Percentiles rank a stretch among this genome's conserved stretches.
These are phyloP conservation scores for Cosmopolites sordidus DNA, from an alignment of 2,888 invertebrate genomes.

Conservation along the genomic window DNA sequence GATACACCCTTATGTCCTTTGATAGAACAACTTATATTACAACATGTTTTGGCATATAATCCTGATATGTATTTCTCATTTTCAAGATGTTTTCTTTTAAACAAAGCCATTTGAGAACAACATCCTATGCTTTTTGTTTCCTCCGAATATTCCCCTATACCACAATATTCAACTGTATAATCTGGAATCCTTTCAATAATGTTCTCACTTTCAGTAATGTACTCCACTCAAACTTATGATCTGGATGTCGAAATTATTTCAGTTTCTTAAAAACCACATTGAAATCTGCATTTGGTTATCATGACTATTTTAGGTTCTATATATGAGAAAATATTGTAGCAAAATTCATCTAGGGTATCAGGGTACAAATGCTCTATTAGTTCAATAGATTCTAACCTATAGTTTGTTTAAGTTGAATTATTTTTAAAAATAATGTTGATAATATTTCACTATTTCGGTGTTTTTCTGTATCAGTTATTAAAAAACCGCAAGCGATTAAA, in stretches of 20 bases:
- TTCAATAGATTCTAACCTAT: too few relatives aligned
- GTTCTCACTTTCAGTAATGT: slow-evolving; percentile 62
- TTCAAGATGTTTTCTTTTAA: slow-evolving; percentile 48
- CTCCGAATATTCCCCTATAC: slow-evolving; percentile 70
- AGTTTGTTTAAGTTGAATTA: too few relatives aligned
- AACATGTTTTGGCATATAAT: slow-evolving; percentile 14
- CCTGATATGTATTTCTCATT: slow-evolving; percentile 24
- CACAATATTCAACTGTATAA: slow-evolving; percentile 68
- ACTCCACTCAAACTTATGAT: slow-evolving; percentile 95
- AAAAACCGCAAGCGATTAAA: too few relatives aligned
- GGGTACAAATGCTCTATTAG: too few relatives aligned
- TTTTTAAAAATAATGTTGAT: too few relatives aligned
- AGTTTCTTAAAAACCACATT: slow-evolving; percentile 70
- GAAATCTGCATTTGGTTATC: slow-evolving; percentile 87
- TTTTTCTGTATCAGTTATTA: too few relatives aligned
- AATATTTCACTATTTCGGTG: too few relatives aligned
- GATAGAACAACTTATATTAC: slow-evolving; percentile 18
- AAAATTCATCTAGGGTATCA: slow-evolving; percentile 68
- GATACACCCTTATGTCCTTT: slow-evolving; percentile 15
- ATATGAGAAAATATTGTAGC: slow-evolving; percentile 75
- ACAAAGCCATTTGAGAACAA: slow-evolving; percentile 81
- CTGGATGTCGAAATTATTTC: slow-evolving; percentile 70
- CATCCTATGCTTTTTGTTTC: slow-evolving; percentile 63
- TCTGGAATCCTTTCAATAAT: too few relatives aligned
- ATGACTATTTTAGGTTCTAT: slow-evolving; percentile 75